Evolutionary conservation across 92 coral and sea anemone genomes (phyloP).

Genomic region (Parazoanthus swiftii): DNA sequence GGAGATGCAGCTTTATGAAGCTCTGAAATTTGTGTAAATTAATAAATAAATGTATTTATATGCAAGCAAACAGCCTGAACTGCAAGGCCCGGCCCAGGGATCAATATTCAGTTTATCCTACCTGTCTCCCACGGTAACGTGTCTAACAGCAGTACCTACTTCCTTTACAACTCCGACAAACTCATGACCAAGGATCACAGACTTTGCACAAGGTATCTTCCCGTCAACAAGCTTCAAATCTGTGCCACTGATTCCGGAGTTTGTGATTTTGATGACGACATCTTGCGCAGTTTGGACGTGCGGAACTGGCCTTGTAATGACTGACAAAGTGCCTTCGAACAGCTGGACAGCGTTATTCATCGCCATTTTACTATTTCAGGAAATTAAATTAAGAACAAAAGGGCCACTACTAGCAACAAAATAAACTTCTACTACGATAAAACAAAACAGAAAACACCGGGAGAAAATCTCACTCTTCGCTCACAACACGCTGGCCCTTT

Average conservation of each 20-base stretch:
- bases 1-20: no score
- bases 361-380: constrained; percentile 8
- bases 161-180: constrained; percentile 92
- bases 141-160: constrained; percentile 88
- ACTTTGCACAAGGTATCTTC: constrained; percentile 82
- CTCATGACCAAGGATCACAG: constrained; percentile 93
- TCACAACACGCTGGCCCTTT: constrained; percentile 16
- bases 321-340: constrained; percentile 54
- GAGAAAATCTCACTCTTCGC: background rate
- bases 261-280: constrained; percentile 89
- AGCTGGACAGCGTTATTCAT: constrained; percentile 43
- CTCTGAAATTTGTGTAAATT: no score
- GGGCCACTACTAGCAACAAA: background rate
- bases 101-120: background rate
- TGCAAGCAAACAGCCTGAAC: background rate
- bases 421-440: background rate
- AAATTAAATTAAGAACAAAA: background rate
- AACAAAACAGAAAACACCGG: background rate
- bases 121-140: constrained; percentile 96
- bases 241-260: constrained; percentile 90
- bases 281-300: constrained; percentile 76
- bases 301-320: constrained; percentile 92
- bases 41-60: background rate
- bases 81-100: no score
- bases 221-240: constrained; percentile 88